Conservation (phyloP, 2,797 vertebrate genomes). For the Momotus momota region DNA sequence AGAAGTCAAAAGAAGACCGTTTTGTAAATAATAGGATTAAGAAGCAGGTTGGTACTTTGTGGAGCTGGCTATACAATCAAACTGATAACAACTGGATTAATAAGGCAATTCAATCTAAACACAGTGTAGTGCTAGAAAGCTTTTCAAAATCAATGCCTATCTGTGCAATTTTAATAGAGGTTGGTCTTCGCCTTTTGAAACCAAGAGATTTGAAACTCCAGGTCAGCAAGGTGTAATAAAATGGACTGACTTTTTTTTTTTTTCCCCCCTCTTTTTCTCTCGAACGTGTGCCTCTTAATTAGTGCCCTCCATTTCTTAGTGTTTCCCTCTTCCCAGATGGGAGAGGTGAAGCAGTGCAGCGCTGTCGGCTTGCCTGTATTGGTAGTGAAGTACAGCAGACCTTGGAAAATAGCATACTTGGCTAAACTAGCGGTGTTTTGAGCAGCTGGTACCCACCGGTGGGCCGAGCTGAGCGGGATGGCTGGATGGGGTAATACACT, state of each 20-base stretch:
- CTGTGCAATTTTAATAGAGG: constrained; percentile 67
- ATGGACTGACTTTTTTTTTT: constrained; percentile 17
- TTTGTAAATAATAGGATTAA: constrained; percentile 61
- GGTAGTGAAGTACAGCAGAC: neutral
- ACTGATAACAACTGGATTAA: constrained; percentile 76
- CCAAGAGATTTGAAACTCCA: constrained; percentile 60
- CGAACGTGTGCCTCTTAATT: constrained; percentile 48
- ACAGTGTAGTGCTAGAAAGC: constrained; percentile 47
- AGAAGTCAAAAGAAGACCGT: constrained; percentile 30
- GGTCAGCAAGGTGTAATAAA: constrained; percentile 67
- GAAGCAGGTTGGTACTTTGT: constrained; percentile 52
- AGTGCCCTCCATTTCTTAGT: neutral
- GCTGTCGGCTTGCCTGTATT: neutral
- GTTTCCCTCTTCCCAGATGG: constrained; percentile 17
- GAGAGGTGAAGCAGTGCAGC: neutral
- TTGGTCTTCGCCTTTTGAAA: constrained; percentile 76
- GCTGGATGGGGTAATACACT: neutral
- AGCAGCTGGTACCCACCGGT: neutral
- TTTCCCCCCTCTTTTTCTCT: neutral
- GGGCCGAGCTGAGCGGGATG: neutral
- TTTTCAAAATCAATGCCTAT: constrained; percentile 75
- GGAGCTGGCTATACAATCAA: constrained; percentile 63
- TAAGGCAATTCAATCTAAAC: constrained; percentile 65
- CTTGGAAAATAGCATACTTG: neutral
- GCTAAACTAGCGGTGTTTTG: neutral